Evolutionary conservation across 2,797 vertebrate species (phyloP).

Genomic region (Craterocephalus amniculus): DNA sequence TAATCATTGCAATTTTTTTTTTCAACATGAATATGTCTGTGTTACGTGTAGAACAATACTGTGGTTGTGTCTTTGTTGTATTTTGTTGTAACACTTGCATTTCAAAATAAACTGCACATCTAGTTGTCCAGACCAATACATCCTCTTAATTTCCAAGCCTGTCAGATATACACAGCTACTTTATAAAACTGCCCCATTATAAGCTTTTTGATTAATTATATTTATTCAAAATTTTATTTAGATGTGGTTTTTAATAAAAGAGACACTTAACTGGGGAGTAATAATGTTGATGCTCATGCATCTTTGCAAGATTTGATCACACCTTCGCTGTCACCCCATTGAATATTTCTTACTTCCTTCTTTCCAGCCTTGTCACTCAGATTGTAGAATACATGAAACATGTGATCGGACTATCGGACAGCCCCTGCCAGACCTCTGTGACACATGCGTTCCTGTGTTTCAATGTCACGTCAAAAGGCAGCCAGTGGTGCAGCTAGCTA

Average conservation of each 20-base stretch:
- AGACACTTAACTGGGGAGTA: constrained; percentile 11
- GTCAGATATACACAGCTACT: neutral
- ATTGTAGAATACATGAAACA: constrained; percentile 19
- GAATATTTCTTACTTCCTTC: constrained; percentile 44
- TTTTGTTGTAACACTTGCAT: neutral
- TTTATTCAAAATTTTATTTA: constrained; percentile 21
- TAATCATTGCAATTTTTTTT: neutral
- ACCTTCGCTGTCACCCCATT: constrained; percentile 23
- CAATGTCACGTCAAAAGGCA: constrained; percentile 41
- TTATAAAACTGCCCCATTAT: neutral
- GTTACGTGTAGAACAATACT: neutral
- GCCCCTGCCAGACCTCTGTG: constrained; percentile 37
- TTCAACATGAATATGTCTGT: neutral
- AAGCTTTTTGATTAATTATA: neutral
- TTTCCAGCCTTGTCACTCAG: constrained; percentile 30
- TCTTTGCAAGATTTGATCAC: constrained; percentile 44
- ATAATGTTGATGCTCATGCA: constrained; percentile 1
- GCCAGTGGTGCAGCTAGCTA: constrained; percentile 35
- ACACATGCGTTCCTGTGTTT: constrained; percentile 45
- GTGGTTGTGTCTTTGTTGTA: neutral
- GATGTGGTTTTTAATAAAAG: constrained; percentile 12
- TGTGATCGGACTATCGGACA: constrained; percentile 29
- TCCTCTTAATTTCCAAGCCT: neutral
- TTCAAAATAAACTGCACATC: neutral
- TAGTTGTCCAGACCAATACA: too few relatives aligned